Percentiles rank a stretch among this genome's conserved stretches.
These are phyloP conservation scores for Amia ocellicauda DNA, from an alignment of 2,113 vertebrate species.

Conservation along the genomic window DNA sequence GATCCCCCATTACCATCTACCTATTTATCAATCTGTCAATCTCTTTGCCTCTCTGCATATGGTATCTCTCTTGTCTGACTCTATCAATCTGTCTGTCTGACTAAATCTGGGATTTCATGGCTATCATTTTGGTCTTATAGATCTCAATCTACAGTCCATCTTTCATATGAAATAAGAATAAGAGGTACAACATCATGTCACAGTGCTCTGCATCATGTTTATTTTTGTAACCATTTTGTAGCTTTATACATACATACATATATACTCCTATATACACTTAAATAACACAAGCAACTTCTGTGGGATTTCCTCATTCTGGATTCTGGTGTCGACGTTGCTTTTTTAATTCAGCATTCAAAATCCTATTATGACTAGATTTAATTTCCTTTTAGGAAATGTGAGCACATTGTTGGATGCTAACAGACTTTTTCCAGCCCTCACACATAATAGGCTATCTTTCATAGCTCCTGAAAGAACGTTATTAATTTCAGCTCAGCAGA, in stretches of 20 bases:
- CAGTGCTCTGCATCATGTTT: no score
- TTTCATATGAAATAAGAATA: neutral
- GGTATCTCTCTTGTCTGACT: constrained; percentile 49
- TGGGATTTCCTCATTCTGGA: neutral
- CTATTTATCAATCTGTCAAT: constrained; percentile 63
- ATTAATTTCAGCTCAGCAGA: constrained; percentile 33
- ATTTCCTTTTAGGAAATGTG: constrained; percentile 37
- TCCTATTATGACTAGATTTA: constrained; percentile 35
- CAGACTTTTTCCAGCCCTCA: constrained; percentile 16
- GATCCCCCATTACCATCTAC: constrained; percentile 32
- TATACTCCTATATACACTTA: neutral
- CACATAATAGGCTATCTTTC: constrained; percentile 28
- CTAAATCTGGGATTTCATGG: constrained; percentile 35
- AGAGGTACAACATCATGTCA: neutral
- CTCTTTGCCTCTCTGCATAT: constrained; percentile 48
- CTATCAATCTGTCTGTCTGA: constrained; percentile 29
- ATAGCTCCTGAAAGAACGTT: constrained; percentile 27
- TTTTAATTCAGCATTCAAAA: constrained; percentile 32
- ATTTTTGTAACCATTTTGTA: no score
- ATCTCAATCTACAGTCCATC: constrained; percentile 34
- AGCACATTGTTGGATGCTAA: constrained; percentile 22
- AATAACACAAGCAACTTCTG: neutral
- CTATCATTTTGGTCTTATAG: constrained; percentile 25
- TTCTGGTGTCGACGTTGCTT: constrained; percentile 17
- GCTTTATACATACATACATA: neutral